Evolutionary conservation across 2,888 invertebrate genomes (phyloP).

Genomic region (Drosophila mimica): DNA sequence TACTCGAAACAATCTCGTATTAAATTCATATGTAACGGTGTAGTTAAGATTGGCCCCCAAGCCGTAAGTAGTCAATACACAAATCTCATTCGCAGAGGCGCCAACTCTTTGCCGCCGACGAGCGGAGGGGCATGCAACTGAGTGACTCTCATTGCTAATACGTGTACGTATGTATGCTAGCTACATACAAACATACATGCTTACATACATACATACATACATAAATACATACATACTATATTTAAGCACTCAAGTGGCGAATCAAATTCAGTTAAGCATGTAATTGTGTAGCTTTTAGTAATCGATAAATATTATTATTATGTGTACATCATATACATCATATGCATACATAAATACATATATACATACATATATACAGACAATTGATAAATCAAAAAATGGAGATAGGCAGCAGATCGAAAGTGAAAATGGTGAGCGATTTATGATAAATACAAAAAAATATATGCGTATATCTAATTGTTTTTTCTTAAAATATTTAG

Average conservation of each 20-base stretch:
- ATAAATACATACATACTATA: conserved; percentile 5
- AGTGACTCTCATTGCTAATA: conserved; percentile 5
- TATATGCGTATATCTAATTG: conserved; percentile 55
- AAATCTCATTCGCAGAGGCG: neutral
- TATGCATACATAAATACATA: conserved; percentile 23
- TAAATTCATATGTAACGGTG: conserved; percentile 37
- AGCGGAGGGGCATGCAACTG: neutral
- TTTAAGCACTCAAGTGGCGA: conserved; percentile 53
- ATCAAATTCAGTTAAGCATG: conserved; percentile 71
- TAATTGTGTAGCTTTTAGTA: conserved; percentile 69
- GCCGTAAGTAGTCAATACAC: conserved; percentile 33
- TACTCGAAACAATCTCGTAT: conserved; percentile 17
- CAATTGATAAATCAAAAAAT: conserved; percentile 7
- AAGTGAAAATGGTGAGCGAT: neutral
- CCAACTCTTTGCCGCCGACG: conserved; percentile 20
- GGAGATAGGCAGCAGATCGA: neutral
- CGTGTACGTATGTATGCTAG: neutral
- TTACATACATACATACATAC: neutral
- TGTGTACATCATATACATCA: conserved; percentile 12
- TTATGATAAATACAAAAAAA: conserved; percentile 21
- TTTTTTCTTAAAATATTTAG: conserved; percentile 70
- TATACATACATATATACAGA: conserved; percentile 14
- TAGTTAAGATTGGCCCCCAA: conserved; percentile 22
- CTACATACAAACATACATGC: neutral
- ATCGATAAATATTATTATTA: conserved; percentile 28